A percentile compares a stretch with the other conserved stretches of the same genome.
Evolutionary conservation across 2,797 vertebrate species (phyloP).

Genomic region (Poeciliopsis infans): DNA sequence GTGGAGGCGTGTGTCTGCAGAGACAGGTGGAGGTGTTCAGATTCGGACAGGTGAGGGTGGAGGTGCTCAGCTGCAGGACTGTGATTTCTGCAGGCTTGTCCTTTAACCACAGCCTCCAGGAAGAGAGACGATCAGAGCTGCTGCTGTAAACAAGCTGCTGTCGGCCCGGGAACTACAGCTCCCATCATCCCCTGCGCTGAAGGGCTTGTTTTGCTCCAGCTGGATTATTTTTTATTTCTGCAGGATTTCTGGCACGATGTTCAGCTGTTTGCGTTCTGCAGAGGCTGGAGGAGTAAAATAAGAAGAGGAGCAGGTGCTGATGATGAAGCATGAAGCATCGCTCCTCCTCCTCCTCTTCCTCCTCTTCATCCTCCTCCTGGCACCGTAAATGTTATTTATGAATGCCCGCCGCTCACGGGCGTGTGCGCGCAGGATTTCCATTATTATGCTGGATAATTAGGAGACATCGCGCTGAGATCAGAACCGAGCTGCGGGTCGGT

Average conservation of each 20-base stretch:
- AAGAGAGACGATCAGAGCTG: neutral
- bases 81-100: neutral
- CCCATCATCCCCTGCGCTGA: slow-evolving; percentile 56
- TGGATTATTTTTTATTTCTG: neutral
- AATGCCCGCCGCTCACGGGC: slow-evolving; percentile 74
- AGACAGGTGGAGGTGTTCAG: neutral
- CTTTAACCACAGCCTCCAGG: neutral
- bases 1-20: neutral
- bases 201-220: slow-evolving; percentile 3
- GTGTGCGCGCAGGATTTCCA: slow-evolving; percentile 60
- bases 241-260: neutral
- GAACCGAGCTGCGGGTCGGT: slow-evolving; percentile 12
- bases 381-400: slow-evolving; percentile 79
- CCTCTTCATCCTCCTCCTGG: slow-evolving; percentile 30
- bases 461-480: slow-evolving; percentile 28
- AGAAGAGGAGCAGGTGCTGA: slow-evolving; percentile 43
- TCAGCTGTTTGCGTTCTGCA: neutral
- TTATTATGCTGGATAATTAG: slow-evolving; percentile 61
- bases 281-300: neutral
- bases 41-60: neutral
- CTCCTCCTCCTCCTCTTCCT: slow-evolving; percentile 26
- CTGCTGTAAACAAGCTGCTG: slow-evolving; percentile 55
- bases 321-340: slow-evolving; percentile 30
- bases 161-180: slow-evolving; percentile 57
- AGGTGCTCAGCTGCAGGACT: slow-evolving; percentile 28